Conservation (phyloP, 2,888 invertebrate species). For the Cephus spinipes region DNA sequence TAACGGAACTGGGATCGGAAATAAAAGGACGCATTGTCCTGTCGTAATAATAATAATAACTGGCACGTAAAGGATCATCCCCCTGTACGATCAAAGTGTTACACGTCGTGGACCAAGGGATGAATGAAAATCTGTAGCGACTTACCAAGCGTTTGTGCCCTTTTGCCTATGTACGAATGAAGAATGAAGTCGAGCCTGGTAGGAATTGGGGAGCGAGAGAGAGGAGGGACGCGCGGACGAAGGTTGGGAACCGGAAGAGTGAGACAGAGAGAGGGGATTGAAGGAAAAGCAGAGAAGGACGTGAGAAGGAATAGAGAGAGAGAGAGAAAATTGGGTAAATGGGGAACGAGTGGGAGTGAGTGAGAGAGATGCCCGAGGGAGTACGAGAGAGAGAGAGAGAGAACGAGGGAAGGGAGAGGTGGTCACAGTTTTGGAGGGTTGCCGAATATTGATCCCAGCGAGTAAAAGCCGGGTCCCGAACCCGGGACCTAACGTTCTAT, state of each 20-base stretch:
- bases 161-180: not conserved
- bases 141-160: conserved; percentile 13
- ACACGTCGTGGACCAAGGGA: conserved; percentile 10
- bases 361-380: conserved; percentile 7
- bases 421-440: conserved; percentile 53
- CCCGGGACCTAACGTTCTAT: conserved; percentile 29
- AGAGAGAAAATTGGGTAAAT: not conserved
- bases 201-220: conserved; percentile 6
- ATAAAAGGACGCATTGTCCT: not conserved
- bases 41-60: not conserved
- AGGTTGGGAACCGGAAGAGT: conserved; percentile 5
- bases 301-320: not conserved
- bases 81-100: not conserved
- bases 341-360: not conserved
- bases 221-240: conserved; percentile 9
- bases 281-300: not conserved
- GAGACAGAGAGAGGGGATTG: conserved; percentile 14
- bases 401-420: conserved; percentile 27
- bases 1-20: not conserved
- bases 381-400: not conserved
- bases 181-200: not conserved
- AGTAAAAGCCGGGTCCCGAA: conserved; percentile 39
- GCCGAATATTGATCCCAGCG: conserved; percentile 58
- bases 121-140: conserved; percentile 24
- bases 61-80: not conserved